A percentile compares a stretch with the other conserved stretches of the same genome.
phyloP scores from a whole-genome alignment of 2,113 vertebrate genomes.

The Baryphthengus martii region DNA sequence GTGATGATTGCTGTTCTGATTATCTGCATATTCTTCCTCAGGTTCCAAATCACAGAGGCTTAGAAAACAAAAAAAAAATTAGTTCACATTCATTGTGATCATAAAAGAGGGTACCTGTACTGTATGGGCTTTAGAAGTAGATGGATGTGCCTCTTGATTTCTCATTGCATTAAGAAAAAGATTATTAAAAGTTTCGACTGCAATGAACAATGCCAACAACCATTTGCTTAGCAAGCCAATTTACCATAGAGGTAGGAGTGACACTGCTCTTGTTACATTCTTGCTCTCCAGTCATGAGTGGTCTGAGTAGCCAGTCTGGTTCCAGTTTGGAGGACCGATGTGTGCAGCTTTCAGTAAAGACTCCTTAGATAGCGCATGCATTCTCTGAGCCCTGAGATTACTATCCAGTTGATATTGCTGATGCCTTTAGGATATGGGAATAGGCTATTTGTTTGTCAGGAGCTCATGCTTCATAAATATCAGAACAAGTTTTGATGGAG shows the following conservation, averaged over 20 bases:
- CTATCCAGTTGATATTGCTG: not conserved
- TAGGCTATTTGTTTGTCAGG: not conserved
- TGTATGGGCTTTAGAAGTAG: not conserved
- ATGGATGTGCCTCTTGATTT: not conserved
- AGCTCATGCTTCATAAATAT: not conserved
- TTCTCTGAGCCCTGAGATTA: not conserved
- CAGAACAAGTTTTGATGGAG: not conserved
- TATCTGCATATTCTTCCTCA: not conserved
- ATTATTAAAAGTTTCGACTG: not conserved
- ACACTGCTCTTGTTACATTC: not conserved
- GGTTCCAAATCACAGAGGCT: not conserved
- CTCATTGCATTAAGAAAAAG: not conserved
- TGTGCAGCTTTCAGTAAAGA: not conserved
- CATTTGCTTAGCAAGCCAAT: not conserved
- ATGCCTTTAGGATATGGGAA: not conserved
- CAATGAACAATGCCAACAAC: not conserved
- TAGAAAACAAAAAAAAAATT: not conserved
- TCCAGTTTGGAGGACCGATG: not conserved
- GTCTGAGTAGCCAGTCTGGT: not conserved
- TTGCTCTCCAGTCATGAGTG: rapidly evolving
- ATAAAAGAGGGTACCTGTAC: not conserved
- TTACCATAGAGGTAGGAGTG: not conserved
- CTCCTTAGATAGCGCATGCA: not conserved
- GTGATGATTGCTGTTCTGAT: not conserved
- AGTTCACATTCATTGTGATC: not conserved